These are phyloP conservation scores for Lepidurus couesii DNA, from an alignment of 1,140 invertebrate species.

Conservation along the genomic window DNA sequence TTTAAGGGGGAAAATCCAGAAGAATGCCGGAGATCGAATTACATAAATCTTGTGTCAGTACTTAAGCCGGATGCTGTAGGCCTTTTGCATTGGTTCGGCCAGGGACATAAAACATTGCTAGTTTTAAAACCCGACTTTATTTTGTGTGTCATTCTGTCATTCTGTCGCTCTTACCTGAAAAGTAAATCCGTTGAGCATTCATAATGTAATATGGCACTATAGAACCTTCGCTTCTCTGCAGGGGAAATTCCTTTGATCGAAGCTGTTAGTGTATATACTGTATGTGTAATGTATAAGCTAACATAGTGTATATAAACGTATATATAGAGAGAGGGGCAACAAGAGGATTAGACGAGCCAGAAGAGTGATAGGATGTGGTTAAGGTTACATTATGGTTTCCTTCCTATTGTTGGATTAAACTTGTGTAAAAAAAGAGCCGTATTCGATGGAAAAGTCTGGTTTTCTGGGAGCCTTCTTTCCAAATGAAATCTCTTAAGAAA, in stretches of 20 bases:
- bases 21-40: background rate
- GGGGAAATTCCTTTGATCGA: background rate
- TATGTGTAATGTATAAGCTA: background rate
- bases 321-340: background rate
- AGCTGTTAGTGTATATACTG: background rate
- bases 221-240: background rate
- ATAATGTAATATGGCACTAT: background rate
- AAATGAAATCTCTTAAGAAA: background rate
- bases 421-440: background rate
- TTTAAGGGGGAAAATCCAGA: background rate
- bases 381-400: conserved; percentile 8
- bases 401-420: background rate
- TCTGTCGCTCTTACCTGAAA: background rate
- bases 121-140: background rate
- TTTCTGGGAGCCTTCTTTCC: background rate
- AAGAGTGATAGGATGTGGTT: conserved; percentile 4
- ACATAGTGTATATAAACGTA: background rate
- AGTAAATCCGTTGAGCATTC: background rate
- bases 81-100: background rate
- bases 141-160: background rate
- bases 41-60: background rate
- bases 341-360: background rate
- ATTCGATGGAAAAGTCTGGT: background rate
- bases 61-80: conserved; percentile 3
- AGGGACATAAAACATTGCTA: background rate